Evolutionary conservation across 1,140 invertebrate genomes (phyloP).

Genomic region (Epicauta chinensis): DNA sequence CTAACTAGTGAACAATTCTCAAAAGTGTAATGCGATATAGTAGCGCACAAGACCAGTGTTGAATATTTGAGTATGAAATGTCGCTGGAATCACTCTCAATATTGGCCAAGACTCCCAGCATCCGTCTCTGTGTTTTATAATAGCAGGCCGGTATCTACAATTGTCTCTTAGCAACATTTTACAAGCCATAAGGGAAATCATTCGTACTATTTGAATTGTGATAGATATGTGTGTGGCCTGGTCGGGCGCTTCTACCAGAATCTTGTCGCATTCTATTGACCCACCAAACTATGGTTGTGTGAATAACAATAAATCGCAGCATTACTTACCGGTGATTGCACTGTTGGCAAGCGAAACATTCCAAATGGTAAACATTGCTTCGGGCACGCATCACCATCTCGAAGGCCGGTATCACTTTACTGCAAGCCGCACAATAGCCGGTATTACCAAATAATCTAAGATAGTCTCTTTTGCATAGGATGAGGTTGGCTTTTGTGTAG

Average conservation of each 20-base stretch:
- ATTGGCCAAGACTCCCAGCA: constrained; percentile 12
- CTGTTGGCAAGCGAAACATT: constrained; percentile 97
- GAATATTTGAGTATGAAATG: constrained; percentile 25
- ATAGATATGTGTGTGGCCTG: constrained; percentile 30
- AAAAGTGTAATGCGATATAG: constrained; percentile 25
- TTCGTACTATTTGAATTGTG: constrained; percentile 37
- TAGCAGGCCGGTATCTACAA: constrained; percentile 18
- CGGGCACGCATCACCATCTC: constrained; percentile 98
- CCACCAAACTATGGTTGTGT: neutral
- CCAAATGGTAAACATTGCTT: constrained; percentile 94
- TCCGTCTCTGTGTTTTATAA: constrained; percentile 17
- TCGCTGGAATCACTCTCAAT: constrained; percentile 14
- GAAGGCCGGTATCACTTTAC: constrained; percentile 95
- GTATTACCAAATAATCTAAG: constrained; percentile 89
- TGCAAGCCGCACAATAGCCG: constrained; percentile 90
- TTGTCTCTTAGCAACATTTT: constrained; percentile 39
- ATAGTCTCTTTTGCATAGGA: constrained; percentile 97
- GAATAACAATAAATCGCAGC: neutral
- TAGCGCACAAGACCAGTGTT: constrained; percentile 11
- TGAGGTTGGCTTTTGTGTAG: constrained; percentile 93
- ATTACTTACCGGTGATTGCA: constrained; percentile 91
- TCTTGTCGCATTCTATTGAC: neutral
- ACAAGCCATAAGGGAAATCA: constrained; percentile 52
- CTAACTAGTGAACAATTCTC: constrained; percentile 20
- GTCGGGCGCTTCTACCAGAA: too few species aligned